Evolutionary conservation across 1,140 invertebrate species (phyloP).

Genomic region (Leptoteleia sp.): DNA sequence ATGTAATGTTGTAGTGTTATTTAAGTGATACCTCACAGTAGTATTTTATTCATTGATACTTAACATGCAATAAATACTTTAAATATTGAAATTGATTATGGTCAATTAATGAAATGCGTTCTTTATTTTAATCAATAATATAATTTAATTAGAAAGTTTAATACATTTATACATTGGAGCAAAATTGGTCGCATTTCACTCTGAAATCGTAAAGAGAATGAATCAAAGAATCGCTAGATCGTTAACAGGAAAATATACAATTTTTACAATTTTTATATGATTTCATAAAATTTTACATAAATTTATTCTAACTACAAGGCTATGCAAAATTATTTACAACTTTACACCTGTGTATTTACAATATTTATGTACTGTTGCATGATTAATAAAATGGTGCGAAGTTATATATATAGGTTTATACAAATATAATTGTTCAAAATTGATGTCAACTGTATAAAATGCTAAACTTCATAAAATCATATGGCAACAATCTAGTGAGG

Average conservation of each 20-base stretch:
- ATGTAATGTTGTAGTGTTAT: slow-evolving; percentile 5
- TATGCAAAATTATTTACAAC: slow-evolving; percentile 44
- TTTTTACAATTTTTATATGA: slow-evolving; percentile 20
- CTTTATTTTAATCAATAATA: slow-evolving; percentile 14
- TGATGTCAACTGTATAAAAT: not conserved
- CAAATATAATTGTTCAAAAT: slow-evolving; percentile 16
- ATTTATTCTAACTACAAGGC: slow-evolving; percentile 17
- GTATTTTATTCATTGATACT: slow-evolving; percentile 5
- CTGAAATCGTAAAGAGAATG: not conserved
- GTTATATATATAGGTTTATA: slow-evolving; percentile 16
- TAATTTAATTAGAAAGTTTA: slow-evolving; percentile 25
- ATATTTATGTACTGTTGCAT: slow-evolving; percentile 16
- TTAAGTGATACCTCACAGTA: slow-evolving; percentile 18
- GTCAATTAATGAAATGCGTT: slow-evolving; percentile 25
- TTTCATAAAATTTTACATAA: slow-evolving; percentile 16
- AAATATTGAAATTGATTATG: slow-evolving; percentile 31
- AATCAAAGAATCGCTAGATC: slow-evolving; percentile 12
- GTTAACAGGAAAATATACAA: slow-evolving; percentile 8
- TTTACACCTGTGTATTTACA: slow-evolving; percentile 37
- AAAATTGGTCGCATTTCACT: slow-evolving; percentile 13
- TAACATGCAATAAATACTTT: slow-evolving; percentile 42
- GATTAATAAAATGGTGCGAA: slow-evolving; percentile 16
- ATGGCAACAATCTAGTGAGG: slow-evolving; percentile 7
- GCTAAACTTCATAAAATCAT: slow-evolving; percentile 16
- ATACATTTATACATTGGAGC: slow-evolving; percentile 36